Evolutionary conservation across 2,888 invertebrate genomes (phyloP), one percentile per base, ranked within the genome.

Genomic region (Dascillus cervinus): DNA sequence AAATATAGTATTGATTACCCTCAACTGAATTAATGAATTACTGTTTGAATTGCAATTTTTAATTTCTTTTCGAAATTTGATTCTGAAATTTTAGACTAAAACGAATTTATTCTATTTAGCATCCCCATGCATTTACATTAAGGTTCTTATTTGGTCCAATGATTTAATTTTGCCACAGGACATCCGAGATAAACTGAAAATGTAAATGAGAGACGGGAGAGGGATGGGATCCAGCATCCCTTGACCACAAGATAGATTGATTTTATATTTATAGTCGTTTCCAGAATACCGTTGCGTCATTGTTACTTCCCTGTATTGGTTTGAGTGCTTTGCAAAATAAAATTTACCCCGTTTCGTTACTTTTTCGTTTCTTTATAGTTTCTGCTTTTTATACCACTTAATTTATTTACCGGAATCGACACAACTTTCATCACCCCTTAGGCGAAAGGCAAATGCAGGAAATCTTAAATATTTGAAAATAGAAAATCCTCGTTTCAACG

Each of bases 171-270:
- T 37, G 22, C 32, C 22, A 8, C 26, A 9, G 22, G 23, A 25
- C 30, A 24, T 22, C 13, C 24, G 34, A 42, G 43, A 43, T 43
- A 37, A 40, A 36, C 37, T 28, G 42, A 39, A 46, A 41, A 46
- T 47, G 47, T 37, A 46, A 46, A 47, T 47, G 43, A 41, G 41
- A 23, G 20, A 30, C 32, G 32, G 41, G 41, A 23, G 20, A 30
- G 33, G 32, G 41, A 44, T 39, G 44, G 24, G 26, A 22, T 8
- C 29, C 22, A 24, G 13, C 40, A 40, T 37, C 44, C 44, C 40
- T 42, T 42, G 42, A 42, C 44, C 44, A 26, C 41, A 43, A 43
- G 43, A 45, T 43, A 37, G 41, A 45, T 45, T 41, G 45, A 45
- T 45, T 43, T 43, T 45, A 37, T 43, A 45, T 44, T 41, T 43